These are phyloP conservation scores for Vanacampus margaritifer DNA, from an alignment of 2,113 vertebrate species.

Conservation along the genomic window DNA sequence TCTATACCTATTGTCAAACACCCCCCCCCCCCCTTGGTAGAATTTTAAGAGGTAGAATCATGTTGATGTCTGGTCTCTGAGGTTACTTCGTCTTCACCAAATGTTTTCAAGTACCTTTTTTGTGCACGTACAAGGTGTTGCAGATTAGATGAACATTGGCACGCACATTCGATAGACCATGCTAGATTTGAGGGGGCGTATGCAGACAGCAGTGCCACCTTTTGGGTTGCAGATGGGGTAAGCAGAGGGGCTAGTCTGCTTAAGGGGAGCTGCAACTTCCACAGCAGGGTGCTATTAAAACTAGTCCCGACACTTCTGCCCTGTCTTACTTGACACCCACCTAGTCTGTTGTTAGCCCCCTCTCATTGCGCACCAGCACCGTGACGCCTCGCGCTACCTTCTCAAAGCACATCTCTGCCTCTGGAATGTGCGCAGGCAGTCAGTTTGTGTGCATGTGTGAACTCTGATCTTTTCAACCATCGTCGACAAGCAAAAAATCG, in stretches of 20 bases:
- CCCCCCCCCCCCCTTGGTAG: constrained; percentile 61
- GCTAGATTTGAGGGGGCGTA: constrained; percentile 10
- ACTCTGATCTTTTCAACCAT: constrained; percentile 66
- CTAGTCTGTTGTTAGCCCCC: constrained; percentile 1
- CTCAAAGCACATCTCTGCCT: constrained; percentile 17
- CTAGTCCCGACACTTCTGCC: constrained; percentile 53
- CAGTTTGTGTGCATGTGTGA: constrained; percentile 44
- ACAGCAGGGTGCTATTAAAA: constrained; percentile 81
- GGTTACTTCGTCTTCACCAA: constrained; percentile 62
- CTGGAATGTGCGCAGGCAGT: constrained; percentile 12
- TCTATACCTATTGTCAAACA: constrained; percentile 23
- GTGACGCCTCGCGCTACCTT: background rate
- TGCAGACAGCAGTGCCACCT: background rate
- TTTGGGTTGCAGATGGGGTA: constrained; percentile 16
- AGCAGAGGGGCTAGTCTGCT: constrained; percentile 73
- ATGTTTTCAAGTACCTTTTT: constrained; percentile 68
- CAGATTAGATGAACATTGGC: constrained; percentile 47
- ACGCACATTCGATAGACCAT: constrained; percentile 17
- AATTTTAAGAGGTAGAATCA: constrained; percentile 69
- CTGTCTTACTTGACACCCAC: constrained; percentile 7
- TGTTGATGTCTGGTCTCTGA: constrained; percentile 65
- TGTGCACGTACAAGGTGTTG: constrained; percentile 64
- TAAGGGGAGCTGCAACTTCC: constrained; percentile 78
- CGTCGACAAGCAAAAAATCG: constrained; percentile 61
- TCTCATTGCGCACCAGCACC: background rate